These are phyloP conservation scores for Linnaemya tessellans DNA, from an alignment of 2,888 invertebrate genomes.

Conservation along the genomic window DNA sequence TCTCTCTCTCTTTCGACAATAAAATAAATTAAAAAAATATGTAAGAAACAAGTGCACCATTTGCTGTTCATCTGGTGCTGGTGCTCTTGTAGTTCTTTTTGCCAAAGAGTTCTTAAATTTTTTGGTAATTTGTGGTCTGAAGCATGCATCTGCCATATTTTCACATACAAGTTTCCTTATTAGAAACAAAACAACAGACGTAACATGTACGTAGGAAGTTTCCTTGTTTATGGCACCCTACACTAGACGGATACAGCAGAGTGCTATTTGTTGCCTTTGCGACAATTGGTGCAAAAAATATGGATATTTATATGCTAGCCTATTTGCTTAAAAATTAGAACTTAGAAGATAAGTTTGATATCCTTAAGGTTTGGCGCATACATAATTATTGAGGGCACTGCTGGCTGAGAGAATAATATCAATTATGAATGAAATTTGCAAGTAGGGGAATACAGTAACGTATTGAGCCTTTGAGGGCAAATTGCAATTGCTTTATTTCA, in stretches of 20 bases:
- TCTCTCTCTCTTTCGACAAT: conserved; percentile 22
- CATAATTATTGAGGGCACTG: background rate
- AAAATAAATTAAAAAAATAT: conserved; percentile 30
- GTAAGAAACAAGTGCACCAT: conserved; percentile 22
- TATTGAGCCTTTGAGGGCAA: background rate
- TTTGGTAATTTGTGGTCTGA: conserved; percentile 64
- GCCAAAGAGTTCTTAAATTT: conserved; percentile 33
- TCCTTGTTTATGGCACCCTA: conserved; percentile 23
- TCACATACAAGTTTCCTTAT: conserved; percentile 48
- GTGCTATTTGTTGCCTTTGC: background rate
- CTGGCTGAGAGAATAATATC: background rate
- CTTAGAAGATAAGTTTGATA: no score
- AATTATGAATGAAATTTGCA: background rate
- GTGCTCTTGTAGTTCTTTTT: conserved; percentile 9
- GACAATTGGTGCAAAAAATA: background rate
- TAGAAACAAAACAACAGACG: conserved; percentile 46
- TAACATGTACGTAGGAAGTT: conserved; percentile 2
- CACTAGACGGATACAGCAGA: background rate
- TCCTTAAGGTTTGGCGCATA: background rate
- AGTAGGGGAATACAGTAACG: conserved; percentile 13
- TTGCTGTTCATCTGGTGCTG: conserved; percentile 49
- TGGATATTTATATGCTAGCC: background rate
- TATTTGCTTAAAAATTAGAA: background rate
- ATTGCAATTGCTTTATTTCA: conserved; percentile 45
- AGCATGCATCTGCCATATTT: conserved; percentile 59